Evolutionary conservation across 2,113 vertebrate genomes (phyloP), one percentile per base, ranked within the genome.

Genomic region (Xiphorhynchus elegans): DNA sequence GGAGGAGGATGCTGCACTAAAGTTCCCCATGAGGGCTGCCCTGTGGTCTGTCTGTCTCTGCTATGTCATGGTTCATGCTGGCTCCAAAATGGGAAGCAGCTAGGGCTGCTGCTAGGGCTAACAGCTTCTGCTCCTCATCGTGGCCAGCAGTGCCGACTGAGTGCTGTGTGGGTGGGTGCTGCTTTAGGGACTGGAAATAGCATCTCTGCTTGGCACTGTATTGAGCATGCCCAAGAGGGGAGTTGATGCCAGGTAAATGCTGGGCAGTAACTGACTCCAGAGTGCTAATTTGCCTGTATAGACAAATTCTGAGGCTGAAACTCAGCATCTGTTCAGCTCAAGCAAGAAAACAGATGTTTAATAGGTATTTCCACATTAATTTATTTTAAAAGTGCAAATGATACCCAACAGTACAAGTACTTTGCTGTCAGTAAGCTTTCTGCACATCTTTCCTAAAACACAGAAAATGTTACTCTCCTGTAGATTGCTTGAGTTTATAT

Each of bases 21-120:
- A 85, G 33, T 56, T 91, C 52, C 19, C 16, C 0, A 0, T 37
- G 75, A 85, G 62, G 31, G 1, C 37, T 84, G 55, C 68, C 63
- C 72, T 19, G 59, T 25, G 24, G 5, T 70, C 70, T 83, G n/a
- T 75, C 70, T 1, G 2, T n/a, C 67, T 76, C 56, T 46, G 44
- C 85, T 35, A 0, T 29, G 76, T 7, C 2, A 0, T 17, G 49
- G 23, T 49, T 82, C 0, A 0, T 87, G 53, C 37, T 1, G 1
- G 60, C 73, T 91, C 77, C 73, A 26, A 28, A 66, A 42, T 18
- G 60, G 69, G 60, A 77, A 67, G 49, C 26, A 56, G 46, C 52
- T n/a, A 26, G 28, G 55, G 59, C 67, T 40, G 87, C 83, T 84
- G 68, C 86, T 89, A 28, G 79, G 79, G 67, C 67, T 39, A 7